phyloP scores from a whole-genome alignment of 2,888 invertebrate genomes.

The Xiphydria camelus region DNA sequence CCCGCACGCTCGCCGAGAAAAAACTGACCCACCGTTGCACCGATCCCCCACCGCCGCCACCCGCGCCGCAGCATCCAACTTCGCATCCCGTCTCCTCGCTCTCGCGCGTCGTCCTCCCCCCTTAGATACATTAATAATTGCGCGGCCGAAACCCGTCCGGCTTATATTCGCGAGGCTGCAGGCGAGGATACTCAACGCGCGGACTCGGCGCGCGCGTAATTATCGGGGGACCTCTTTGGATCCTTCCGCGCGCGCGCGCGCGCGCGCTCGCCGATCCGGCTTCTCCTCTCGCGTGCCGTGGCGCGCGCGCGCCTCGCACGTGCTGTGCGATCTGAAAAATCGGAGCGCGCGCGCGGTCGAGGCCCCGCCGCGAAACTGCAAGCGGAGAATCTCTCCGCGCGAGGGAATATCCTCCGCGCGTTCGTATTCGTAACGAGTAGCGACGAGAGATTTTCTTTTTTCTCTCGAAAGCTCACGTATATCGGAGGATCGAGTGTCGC shows the following conservation, averaged over 20 bases:
- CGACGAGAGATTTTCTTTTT: no score
- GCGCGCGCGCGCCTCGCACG: neutral
- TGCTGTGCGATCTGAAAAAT: neutral
- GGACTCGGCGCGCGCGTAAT: constrained; percentile 19
- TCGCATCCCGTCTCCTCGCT: constrained; percentile 9
- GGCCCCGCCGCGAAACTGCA: neutral
- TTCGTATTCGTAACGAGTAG: no score
- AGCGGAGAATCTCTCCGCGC: no score
- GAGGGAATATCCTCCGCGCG: no score
- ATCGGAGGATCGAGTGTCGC: no score
- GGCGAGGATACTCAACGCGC: no score
- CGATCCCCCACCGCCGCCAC: neutral
- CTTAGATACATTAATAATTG: constrained; percentile 51
- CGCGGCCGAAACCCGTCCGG: constrained; percentile 49
- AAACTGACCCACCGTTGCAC: constrained; percentile 4
- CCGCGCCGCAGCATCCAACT: constrained; percentile 7
- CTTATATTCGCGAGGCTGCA: constrained; percentile 39
- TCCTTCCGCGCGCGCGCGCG: constrained; percentile 25
- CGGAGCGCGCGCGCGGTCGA: neutral
- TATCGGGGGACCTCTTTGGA: constrained; percentile 32
- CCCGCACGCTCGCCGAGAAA: constrained; percentile 19
- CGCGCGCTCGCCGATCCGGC: constrained; percentile 13
- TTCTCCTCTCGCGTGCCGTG: neutral
- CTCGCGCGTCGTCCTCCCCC: no score
- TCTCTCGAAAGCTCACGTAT: no score